Evolutionary conservation across 1,140 invertebrate species (phyloP), one percentile per base, ranked within the genome.

Genomic region (Ditylenchus dipsaci): DNA sequence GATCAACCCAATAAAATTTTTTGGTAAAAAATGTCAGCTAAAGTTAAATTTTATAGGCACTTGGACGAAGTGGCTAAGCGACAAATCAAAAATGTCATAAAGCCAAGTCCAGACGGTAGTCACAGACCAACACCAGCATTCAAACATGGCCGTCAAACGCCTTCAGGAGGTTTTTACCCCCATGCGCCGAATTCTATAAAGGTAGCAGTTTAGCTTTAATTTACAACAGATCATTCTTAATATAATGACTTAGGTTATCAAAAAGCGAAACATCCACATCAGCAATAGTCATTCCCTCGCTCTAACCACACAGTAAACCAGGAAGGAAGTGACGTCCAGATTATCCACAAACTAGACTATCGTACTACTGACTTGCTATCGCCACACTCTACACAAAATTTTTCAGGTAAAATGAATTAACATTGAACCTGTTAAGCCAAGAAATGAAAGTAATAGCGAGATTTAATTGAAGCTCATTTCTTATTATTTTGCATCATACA

Each of bases 131-230:
- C 71, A 60, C 65, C 80, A 9, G 79, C 68, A 33, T 82, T 82
- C 68, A 65, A 65, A 65, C 49, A 63, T n/a, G 45, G 69, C 17
- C 49, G 80, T 30, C 61, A 70, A 42, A 60, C 78, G 0, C 80
- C 80, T 49, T 56, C 59, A 21, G 80, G 79, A 13, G 81, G 80
- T 1, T 82, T 82, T 67, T 65, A 72, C 19, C 80, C 80, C 7
- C 80, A 82, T 71, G 80, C 80, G 27, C 80, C 80, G 17, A 82
- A 82, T 67, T 75, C 76, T 19, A 66, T 81, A 19, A 80, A 81
- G 45, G 69, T 81, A 43, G 21, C 13, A 9, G 21, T 56, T 3
- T 5, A 38, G 3, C 11, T 38, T 11, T 3, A 38, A 38, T n/a
- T n/a, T n/a, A n/a, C n/a, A n/a, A n/a, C n/a, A n/a, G n/a, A n/a